These are phyloP conservation scores for Rhinolophus sinicus DNA, from an alignment of 2,113 vertebrate species.

Conservation along the genomic window DNA sequence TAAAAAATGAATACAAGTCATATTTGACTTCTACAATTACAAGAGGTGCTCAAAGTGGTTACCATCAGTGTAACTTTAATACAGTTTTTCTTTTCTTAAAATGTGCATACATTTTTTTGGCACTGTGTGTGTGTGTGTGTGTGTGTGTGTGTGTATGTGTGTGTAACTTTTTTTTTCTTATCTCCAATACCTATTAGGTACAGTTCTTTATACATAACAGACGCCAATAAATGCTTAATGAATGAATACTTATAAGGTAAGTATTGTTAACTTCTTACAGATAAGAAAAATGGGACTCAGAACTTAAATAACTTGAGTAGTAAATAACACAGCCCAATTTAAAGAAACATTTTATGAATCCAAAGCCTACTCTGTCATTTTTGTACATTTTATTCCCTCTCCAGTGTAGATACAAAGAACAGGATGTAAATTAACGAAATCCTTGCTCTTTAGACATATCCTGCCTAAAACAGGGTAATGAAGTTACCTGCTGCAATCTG, in stretches of 20 bases:
- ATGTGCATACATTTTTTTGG: too few relatives aligned
- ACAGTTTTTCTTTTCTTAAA: too few relatives aligned
- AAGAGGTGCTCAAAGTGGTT: too few relatives aligned
- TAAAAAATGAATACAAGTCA: too few relatives aligned
- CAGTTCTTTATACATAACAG: not conserved
- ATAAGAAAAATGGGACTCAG: not conserved
- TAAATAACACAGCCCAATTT: not conserved
- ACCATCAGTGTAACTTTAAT: too few relatives aligned
- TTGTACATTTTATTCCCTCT: not conserved
- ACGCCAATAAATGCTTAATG: not conserved
- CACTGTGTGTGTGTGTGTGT: too few relatives aligned
- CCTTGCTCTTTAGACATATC: not conserved
- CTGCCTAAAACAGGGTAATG: not conserved
- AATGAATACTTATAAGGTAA: not conserved
- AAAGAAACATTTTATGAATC: not conserved
- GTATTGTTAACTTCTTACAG: constrained; percentile 1
- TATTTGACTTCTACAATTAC: too few relatives aligned
- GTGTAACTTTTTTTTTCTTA: not conserved
- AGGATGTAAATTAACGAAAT: not conserved
- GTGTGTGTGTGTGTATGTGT: too few relatives aligned
- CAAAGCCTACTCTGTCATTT: not conserved
- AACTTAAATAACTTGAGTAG: constrained; percentile 14
- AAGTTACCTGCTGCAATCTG: not conserved
- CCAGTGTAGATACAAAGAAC: not conserved
- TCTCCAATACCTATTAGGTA: not conserved